Evolutionary conservation across 2,113 vertebrate species (phyloP).

Genomic region (Eudyptes chrysolophus): DNA sequence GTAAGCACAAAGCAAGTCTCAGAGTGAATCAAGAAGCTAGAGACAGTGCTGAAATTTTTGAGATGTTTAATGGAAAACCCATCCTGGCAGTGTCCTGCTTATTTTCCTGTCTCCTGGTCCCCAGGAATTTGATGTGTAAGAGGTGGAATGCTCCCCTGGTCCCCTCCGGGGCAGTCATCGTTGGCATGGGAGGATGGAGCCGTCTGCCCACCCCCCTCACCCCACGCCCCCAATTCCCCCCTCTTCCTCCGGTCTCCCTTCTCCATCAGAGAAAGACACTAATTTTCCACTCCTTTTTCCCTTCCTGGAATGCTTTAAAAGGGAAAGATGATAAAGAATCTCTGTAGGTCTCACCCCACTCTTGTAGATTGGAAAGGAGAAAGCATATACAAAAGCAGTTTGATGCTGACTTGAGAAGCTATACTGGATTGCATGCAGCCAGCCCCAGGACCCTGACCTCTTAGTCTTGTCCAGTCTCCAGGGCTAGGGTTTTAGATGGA

Average conservation of each 20-base stretch:
- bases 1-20: not conserved
- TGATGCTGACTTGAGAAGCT: not conserved
- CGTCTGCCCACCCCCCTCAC: not conserved
- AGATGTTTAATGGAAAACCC: not conserved
- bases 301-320: not conserved
- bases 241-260: not conserved
- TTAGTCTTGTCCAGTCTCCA: not conserved
- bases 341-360: not conserved
- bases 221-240: not conserved
- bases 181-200: not conserved
- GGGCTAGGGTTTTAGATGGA: not conserved
- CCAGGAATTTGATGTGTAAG: not conserved
- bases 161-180: not conserved
- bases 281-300: not conserved
- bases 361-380: not conserved
- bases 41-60: not conserved
- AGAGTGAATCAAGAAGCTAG: not conserved
- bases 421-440: not conserved
- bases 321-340: not conserved
- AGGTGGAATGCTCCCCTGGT: not conserved
- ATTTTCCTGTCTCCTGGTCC: not conserved
- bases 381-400: not conserved
- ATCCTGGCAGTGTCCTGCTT: not conserved
- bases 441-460: not conserved
- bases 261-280: not conserved